Conservation (phyloP, 1,140 invertebrate species). For the Tetramorium simillimum region DNA sequence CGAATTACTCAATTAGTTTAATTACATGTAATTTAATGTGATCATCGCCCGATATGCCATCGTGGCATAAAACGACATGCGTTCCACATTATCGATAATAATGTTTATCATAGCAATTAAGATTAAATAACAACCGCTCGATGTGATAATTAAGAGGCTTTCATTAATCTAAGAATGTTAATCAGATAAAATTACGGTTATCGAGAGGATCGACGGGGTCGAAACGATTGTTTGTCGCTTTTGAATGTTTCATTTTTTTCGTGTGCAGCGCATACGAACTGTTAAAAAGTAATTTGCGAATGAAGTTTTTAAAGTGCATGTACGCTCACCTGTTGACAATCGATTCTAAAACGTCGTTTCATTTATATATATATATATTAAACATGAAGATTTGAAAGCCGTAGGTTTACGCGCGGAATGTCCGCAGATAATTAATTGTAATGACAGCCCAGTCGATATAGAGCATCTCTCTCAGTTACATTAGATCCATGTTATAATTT, state of each 20-base stretch:
- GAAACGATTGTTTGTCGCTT: conserved; percentile 5
- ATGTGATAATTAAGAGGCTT: conserved; percentile 51
- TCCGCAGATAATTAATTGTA: background rate
- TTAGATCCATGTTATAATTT: too few species aligned
- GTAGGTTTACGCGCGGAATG: background rate
- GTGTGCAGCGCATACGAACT: background rate
- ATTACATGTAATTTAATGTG: conserved; percentile 28
- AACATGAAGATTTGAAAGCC: background rate
- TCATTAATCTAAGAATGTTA: conserved; percentile 23
- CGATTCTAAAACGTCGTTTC: conserved; percentile 50
- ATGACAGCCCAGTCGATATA: background rate
- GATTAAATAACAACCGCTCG: conserved; percentile 33
- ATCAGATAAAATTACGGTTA: conserved; percentile 20
- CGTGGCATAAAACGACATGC: background rate
- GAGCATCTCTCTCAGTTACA: too few species aligned
- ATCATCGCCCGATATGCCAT: background rate
- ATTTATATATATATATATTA: background rate
- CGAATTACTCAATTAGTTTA: conserved; percentile 11
- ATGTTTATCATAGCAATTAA: conserved; percentile 25
- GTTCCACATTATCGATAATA: conserved; percentile 19
- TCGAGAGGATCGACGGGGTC: background rate
- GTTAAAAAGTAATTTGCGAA: background rate
- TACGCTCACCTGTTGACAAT: conserved; percentile 49
- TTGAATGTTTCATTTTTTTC: conserved; percentile 7
- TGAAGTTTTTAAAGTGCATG: conserved; percentile 19